These are phyloP conservation scores for Drosophila pseudotalamancana DNA, from an alignment of 2,888 invertebrate species.

Conservation along the genomic window DNA sequence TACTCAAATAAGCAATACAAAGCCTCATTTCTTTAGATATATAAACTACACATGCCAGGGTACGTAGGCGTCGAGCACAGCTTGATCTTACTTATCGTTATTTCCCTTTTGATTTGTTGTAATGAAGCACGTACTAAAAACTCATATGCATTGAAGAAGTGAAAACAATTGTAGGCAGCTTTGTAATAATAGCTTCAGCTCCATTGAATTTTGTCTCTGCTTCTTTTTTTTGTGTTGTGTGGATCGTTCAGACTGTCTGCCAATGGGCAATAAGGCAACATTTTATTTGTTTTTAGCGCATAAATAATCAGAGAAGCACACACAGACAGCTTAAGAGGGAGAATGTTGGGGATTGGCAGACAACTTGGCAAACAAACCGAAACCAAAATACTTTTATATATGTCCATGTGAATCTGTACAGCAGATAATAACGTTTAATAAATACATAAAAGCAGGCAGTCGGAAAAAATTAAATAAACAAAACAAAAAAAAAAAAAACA, in stretches of 20 bases:
- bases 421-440: slow-evolving; percentile 55
- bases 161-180: slow-evolving; percentile 48
- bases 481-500: slow-evolving; percentile 20
- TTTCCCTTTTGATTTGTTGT: not conserved
- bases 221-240: too few relatives aligned
- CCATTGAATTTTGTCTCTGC: slow-evolving; percentile 15
- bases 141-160: slow-evolving; percentile 7
- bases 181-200: slow-evolving; percentile 35
- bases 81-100: too few relatives aligned
- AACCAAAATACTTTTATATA: slow-evolving; percentile 33
- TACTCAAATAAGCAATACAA: too few relatives aligned
- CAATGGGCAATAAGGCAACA: slow-evolving; percentile 37
- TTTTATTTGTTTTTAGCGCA: slow-evolving; percentile 67
- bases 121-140: not conserved
- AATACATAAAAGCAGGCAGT: slow-evolving; percentile 42
- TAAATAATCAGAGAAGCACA: slow-evolving; percentile 62
- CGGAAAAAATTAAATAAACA: slow-evolving; percentile 7
- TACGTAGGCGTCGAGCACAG: too few relatives aligned
- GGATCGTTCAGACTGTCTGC: slow-evolving; percentile 34
- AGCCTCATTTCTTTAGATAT: too few relatives aligned
- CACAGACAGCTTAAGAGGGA: not conserved
- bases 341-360: slow-evolving; percentile 30
- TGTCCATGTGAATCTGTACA: slow-evolving; percentile 39
- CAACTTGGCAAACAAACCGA: slow-evolving; percentile 64
- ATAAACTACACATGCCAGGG: too few relatives aligned